These are phyloP conservation scores for Cryptosula pallasiana DNA, from an alignment of 2,888 invertebrate species.

Conservation along the genomic window DNA sequence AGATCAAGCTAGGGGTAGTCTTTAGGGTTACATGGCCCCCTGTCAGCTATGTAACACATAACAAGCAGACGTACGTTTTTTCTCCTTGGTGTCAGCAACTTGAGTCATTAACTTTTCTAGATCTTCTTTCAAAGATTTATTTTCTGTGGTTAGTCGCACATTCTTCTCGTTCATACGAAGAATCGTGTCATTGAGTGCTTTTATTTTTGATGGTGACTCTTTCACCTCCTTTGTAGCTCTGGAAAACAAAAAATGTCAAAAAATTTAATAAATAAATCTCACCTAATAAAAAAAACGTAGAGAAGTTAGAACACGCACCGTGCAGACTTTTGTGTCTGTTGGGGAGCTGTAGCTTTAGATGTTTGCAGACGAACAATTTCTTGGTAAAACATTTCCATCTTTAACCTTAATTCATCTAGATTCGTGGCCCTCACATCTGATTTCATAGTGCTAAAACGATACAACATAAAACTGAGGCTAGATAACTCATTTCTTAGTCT, in stretches of 20 bases:
- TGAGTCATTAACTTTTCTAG: slow-evolving; percentile 41
- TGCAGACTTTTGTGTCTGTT: neutral
- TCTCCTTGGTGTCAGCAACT: slow-evolving; percentile 28
- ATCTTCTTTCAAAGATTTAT: slow-evolving; percentile 46
- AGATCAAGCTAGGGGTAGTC: too few species aligned
- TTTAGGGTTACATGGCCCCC: too few species aligned
- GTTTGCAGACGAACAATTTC: slow-evolving; percentile 47
- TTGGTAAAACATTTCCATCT: slow-evolving; percentile 46
- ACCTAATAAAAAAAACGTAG: too few species aligned
- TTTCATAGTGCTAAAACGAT: slow-evolving; percentile 42
- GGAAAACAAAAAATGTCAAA: neutral
- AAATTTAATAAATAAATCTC: too few species aligned
- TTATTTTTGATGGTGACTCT: slow-evolving; percentile 39
- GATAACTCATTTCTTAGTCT: too few species aligned
- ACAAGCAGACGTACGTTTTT: neutral
- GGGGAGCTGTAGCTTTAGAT: neutral
- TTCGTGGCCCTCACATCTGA: slow-evolving; percentile 51
- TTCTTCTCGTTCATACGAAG: slow-evolving; percentile 44
- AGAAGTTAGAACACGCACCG: neutral
- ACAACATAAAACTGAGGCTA: too few species aligned
- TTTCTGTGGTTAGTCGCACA: slow-evolving; percentile 43
- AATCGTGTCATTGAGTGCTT: slow-evolving; percentile 47
- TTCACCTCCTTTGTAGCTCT: slow-evolving; percentile 27
- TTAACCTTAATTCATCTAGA: slow-evolving; percentile 47
- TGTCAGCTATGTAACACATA: too few species aligned